These are phyloP conservation scores for Pelagia noctiluca DNA, from an alignment of 30 jellyfish, hydroid and myxozoan genomes.

Conservation along the genomic window DNA sequence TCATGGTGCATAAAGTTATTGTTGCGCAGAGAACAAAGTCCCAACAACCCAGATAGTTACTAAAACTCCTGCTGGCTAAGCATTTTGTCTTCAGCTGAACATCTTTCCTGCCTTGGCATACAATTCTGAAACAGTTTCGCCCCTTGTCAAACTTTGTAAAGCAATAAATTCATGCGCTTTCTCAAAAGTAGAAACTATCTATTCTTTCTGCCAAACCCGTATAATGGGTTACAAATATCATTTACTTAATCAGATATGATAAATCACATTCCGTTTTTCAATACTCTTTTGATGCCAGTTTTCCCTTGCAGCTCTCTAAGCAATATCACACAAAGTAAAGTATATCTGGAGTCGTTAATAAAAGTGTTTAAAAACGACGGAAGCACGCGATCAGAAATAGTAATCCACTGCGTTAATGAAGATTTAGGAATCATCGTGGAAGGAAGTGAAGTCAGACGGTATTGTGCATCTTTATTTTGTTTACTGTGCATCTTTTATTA, in stretches of 20 bases:
- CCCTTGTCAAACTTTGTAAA: background rate
- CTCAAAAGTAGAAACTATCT: background rate
- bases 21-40: background rate
- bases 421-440: conserved; percentile 42
- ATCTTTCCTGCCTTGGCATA: too few species aligned
- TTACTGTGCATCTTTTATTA: too few species aligned
- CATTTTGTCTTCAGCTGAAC: too few species aligned
- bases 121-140: too few species aligned
- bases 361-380: conserved; percentile 51
- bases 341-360: conserved; percentile 44
- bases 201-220: background rate
- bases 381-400: conserved; percentile 61
- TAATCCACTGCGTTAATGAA: conserved; percentile 64
- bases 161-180: background rate
- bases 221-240: too few species aligned
- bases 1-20: too few species aligned
- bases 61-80: too few species aligned
- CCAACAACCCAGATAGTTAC: too few species aligned
- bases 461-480: too few species aligned
- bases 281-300: background rate
- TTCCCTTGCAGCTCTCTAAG: conserved; percentile 16
- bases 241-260: background rate
- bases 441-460: conserved; percentile 37
- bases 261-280: background rate
- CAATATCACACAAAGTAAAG: conserved; percentile 53